phyloP scores from a whole-genome alignment of 1,140 invertebrate genomes.

The Zaprionus camerounensis region DNA sequence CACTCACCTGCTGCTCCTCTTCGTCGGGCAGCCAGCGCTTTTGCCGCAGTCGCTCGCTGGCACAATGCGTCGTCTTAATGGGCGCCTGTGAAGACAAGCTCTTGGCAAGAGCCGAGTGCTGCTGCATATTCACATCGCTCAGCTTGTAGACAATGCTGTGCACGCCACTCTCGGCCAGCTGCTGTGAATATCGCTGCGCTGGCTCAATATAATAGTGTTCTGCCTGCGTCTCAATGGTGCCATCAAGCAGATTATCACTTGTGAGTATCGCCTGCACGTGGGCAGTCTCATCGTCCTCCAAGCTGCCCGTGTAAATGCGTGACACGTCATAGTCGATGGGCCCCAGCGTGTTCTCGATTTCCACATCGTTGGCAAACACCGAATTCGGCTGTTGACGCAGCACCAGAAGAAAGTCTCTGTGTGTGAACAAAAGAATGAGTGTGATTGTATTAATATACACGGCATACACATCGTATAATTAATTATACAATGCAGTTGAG shows the following conservation, averaged over 20 bases:
- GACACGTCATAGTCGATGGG: constrained; percentile 90
- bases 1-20: constrained; percentile 29
- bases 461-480: background rate
- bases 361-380: constrained; percentile 91
- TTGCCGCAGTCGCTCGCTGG: constrained; percentile 73
- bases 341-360: constrained; percentile 91
- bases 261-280: constrained; percentile 94
- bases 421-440: constrained; percentile 84
- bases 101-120: constrained; percentile 37
- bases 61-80: constrained; percentile 75
- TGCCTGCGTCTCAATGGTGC: constrained; percentile 90
- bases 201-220: constrained; percentile 96
- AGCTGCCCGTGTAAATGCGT: constrained; percentile 90
- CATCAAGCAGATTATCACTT: constrained; percentile 94
- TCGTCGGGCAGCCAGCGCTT: constrained; percentile 85
- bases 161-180: constrained; percentile 85
- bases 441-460: constrained; percentile 18
- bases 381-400: constrained; percentile 89
- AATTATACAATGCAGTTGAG: constrained; percentile 28
- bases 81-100: constrained; percentile 51
- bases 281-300: constrained; percentile 94
- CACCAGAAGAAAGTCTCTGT: constrained; percentile 91
- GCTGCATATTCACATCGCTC: constrained; percentile 90
- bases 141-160: constrained; percentile 94
- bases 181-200: constrained; percentile 89